Conservation (phyloP, 2,888 invertebrate species). For the Agonopterix subpropinquella region DNA sequence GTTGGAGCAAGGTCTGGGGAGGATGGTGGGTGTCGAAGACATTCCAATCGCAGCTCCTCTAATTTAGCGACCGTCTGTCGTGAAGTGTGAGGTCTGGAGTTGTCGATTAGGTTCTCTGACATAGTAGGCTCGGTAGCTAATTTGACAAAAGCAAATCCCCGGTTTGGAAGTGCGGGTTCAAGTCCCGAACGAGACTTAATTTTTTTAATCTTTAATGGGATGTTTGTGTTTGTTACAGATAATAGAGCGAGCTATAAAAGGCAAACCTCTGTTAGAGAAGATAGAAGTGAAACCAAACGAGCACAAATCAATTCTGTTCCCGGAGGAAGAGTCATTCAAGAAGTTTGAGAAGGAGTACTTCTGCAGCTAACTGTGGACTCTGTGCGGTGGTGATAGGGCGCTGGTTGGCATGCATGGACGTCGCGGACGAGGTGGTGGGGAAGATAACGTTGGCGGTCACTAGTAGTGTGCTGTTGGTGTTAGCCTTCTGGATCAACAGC, state of each 20-base stretch:
- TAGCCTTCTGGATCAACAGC: conserved; percentile 80
- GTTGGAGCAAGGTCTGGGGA: too few relatives aligned
- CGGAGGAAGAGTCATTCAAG: conserved; percentile 78
- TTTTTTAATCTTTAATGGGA: too few relatives aligned
- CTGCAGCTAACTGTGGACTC: conserved; percentile 48
- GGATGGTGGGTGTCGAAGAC: too few relatives aligned
- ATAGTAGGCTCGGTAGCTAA: too few relatives aligned
- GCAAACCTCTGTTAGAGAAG: conserved; percentile 57
- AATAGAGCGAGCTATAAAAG: conserved; percentile 71
- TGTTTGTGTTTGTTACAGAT: conserved; percentile 68
- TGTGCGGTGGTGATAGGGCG: conserved; percentile 1
- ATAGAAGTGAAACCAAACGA: conserved; percentile 52
- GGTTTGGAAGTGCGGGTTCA: too few relatives aligned
- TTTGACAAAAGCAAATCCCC: too few relatives aligned
- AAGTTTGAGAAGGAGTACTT: conserved; percentile 80
- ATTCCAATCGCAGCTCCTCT: too few relatives aligned
- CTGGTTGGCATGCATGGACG: conserved; percentile 65
- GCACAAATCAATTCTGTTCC: conserved; percentile 78
- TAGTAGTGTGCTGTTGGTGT: conserved; percentile 69
- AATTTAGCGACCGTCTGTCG: too few relatives aligned
- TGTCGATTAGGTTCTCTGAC: too few relatives aligned
- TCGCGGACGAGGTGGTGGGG: conserved; percentile 74
- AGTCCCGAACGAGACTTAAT: too few relatives aligned
- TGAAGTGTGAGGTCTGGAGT: too few relatives aligned
- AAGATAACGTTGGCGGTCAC: conserved; percentile 73